Evolutionary conservation across 2,797 vertebrate genomes (phyloP), one percentile per base, ranked within the genome.

Genomic region (Microctenopoma steveboyesi): DNA sequence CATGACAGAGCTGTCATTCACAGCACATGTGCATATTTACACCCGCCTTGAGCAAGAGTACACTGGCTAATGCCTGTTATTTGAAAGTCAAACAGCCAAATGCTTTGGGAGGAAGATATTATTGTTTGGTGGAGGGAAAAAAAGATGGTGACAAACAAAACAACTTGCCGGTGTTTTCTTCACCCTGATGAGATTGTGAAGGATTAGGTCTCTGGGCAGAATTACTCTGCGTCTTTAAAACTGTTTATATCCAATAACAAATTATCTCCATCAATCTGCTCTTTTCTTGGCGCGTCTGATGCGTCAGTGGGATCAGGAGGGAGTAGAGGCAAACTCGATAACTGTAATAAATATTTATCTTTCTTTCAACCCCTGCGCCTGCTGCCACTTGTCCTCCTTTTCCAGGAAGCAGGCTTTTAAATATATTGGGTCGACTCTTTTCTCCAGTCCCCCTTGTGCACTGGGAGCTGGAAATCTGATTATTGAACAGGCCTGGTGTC

Each of bases 321-420:
- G 88, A 89, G 89, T 89, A 64, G 89, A 86, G 89, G 89, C 88
- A 90, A 93, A 93, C 91, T 91, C 91, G 90, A 94, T 93, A 92
- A 91, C 92, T 88, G 88, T 93, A 93, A 94, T 94, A 94, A 94
- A 94, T 93, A 94, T 94, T 93, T 92, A 93, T 94, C 90, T 93
- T 92, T 92, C 92, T 91, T 92, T 93, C 90, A 92, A 92, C 92
- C 92, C 87, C 82, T 91, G 85, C 73, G 91, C 91, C 92, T 90
- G 91, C 88, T 92, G 91, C 91, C 92, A 91, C 92, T 92, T 94
- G 92, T 93, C 91, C 88, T 92, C 79, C 79, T 89, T 92, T 91
- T 89, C 86, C 89, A 90, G 91, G 92, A 92, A 93, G 92, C 74
- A 83, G 90, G 92, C 93, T 94, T 95, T 95, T 94, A 95, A 94